phyloP scores from a whole-genome alignment of 2,888 invertebrate species.

The Hydroisotoma schaefferi region DNA sequence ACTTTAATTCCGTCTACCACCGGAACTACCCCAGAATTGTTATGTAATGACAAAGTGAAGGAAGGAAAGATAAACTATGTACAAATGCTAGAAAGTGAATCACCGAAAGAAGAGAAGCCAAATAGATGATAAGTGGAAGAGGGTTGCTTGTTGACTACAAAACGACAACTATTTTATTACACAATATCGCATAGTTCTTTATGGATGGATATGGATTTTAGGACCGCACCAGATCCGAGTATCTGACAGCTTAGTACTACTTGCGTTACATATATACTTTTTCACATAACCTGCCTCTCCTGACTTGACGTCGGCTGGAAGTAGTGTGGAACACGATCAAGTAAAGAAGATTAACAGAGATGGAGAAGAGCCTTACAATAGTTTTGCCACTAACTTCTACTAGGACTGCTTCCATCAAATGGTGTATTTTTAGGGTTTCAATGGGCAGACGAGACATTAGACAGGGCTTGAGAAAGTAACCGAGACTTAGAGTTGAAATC shows the following conservation, averaged over 20 bases:
- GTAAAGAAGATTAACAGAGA: conserved; percentile 7
- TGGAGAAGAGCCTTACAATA: conserved; percentile 3
- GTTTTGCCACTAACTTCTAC: conserved; percentile 5
- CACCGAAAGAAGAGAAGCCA: no score
- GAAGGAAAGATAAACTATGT: no score
- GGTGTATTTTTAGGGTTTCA: not conserved
- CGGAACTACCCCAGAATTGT: no score
- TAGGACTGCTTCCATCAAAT: not conserved
- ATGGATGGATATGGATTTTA: no score
- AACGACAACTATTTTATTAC: no score
- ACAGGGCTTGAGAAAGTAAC: not conserved
- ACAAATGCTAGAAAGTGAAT: no score
- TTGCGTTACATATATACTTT: not conserved
- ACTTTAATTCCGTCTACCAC: no score
- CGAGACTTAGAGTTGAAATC: not conserved
- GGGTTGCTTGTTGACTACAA: no score
- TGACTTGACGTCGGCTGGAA: not conserved
- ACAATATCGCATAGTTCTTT: no score
- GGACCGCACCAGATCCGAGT: not conserved
- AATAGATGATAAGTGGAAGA: no score
- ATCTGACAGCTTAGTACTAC: not conserved
- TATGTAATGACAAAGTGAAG: no score
- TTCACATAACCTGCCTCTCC: not conserved
- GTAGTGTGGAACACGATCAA: not conserved
- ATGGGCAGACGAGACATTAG: not conserved